Evolutionary conservation across 2,888 invertebrate species (phyloP), one percentile per base, ranked within the genome.

Genomic region (Congeria kusceri): DNA sequence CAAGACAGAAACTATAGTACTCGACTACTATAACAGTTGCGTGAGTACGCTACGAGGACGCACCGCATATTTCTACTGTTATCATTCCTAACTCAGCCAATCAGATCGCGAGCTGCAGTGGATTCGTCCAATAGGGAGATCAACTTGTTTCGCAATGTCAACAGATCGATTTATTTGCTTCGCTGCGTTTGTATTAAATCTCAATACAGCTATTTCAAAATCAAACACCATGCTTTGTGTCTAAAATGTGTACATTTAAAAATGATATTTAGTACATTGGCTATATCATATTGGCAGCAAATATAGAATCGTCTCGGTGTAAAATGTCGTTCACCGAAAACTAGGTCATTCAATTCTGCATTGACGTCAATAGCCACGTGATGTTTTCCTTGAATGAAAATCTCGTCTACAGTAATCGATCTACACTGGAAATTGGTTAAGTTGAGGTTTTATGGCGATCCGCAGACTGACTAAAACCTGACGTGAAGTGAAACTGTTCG

Each of bases 321-420:
- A 13, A 39, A 39, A 39, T 39, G 39, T 39, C 39, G 39, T 39
- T 39, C 39, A 39, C 39, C 39, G 39, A 39, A 9, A 39, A 39
- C 39, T 39, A 39, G 39, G 39, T 39, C 39, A 39, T 39, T 15
- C 39, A 39, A 39, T 74, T 71, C 70, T 74, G 63, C 53, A 63
- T 74, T 83, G 83, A 83, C 83, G 83, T 83, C 83, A 83, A 83
- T 83, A 70, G 65, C 77, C 83, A 77, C 83, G 77, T 80, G 80
- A 67, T 69, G 69, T 80, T 75, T 76, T 80, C 68, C 61, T 56
- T 80, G 71, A 83, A 80, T 80, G 80, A 83, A 83, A 65, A 23
- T 53, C 23, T 53, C 20, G 53, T 53, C 20, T 23, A 18, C 23
- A n/a, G n/a, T n/a, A 53, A 53, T 53, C 53, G 53, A 53, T 13